Percentiles rank a stretch among this genome's conserved stretches.
These are phyloP conservation scores for Dione juno DNA, from an alignment of 2,888 invertebrate genomes.

Conservation along the genomic window DNA sequence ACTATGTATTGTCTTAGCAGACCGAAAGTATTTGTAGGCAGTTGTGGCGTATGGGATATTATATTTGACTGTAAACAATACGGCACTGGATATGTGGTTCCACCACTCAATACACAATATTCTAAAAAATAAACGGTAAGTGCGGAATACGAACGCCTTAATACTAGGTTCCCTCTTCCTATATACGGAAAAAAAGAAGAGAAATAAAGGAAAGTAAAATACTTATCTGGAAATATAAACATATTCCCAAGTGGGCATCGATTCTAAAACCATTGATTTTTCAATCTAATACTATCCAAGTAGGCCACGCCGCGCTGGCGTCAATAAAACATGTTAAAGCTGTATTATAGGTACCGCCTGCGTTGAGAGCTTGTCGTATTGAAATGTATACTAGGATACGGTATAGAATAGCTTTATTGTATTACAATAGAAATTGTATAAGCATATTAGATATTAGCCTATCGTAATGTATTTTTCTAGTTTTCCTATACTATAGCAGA, in stretches of 20 bases:
- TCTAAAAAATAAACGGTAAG: too few species aligned
- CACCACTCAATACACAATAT: too few species aligned
- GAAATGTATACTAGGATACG: constrained; percentile 2
- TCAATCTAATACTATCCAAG: background rate
- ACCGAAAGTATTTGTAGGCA: too few species aligned
- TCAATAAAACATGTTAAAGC: background rate
- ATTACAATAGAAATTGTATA: constrained; percentile 11
- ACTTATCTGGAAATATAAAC: background rate
- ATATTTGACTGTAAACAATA: too few species aligned
- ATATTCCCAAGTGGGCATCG: background rate
- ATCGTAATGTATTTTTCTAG: constrained; percentile 6
- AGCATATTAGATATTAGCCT: constrained; percentile 1
- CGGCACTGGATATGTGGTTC: too few species aligned
- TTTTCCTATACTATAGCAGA: background rate
- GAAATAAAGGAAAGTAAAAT: too few species aligned
- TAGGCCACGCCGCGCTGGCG: background rate
- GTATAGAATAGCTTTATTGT: constrained; percentile 4
- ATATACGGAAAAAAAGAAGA: background rate
- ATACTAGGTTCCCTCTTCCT: too few species aligned
- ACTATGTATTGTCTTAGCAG: too few species aligned
- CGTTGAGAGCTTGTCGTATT: background rate
- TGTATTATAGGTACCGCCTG: background rate
- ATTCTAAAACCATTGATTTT: background rate
- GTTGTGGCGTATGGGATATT: too few species aligned
- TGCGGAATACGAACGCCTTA: too few species aligned